Conservation (phyloP, 2,797 vertebrate genomes). For the Lutjanus argentimaculatus region DNA sequence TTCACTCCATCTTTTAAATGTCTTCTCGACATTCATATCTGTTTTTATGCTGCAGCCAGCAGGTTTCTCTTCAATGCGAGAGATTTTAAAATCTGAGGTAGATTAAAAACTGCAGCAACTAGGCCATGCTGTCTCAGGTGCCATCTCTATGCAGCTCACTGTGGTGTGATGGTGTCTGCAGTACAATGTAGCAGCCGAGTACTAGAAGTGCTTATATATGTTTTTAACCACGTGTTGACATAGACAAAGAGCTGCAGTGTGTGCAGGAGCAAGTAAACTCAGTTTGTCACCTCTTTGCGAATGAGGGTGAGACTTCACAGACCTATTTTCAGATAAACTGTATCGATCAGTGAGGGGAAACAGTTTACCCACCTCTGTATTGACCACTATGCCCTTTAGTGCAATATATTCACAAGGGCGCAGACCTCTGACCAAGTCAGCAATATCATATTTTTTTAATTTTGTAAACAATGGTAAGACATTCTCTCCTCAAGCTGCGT, state of each 20-base stretch:
- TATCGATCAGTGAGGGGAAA: too few relatives aligned
- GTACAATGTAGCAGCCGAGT: neutral
- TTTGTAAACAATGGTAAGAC: neutral
- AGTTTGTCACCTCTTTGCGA: too few relatives aligned
- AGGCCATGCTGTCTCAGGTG: neutral
- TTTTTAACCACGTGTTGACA: neutral
- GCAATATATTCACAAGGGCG: neutral
- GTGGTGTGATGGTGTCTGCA: neutral
- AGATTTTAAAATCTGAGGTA: constrained; percentile 1
- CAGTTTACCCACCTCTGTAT: too few relatives aligned
- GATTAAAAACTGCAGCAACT: constrained; percentile 1
- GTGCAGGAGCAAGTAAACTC: too few relatives aligned
- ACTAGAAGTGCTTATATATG: too few relatives aligned
- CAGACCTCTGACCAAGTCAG: neutral
- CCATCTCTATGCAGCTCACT: neutral
- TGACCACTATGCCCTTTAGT: neutral
- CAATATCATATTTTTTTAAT: neutral
- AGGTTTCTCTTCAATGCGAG: neutral
- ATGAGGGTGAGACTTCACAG: too few relatives aligned
- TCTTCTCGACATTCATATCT: neutral
- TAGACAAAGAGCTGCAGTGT: constrained; percentile 3
- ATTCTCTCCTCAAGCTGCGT: too few relatives aligned
- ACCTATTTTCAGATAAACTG: too few relatives aligned
- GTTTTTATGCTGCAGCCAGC: neutral
- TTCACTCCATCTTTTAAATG: neutral